Evolutionary conservation across 2,113 vertebrate species (phyloP).

Genomic region (Alouatta palliata): DNA sequence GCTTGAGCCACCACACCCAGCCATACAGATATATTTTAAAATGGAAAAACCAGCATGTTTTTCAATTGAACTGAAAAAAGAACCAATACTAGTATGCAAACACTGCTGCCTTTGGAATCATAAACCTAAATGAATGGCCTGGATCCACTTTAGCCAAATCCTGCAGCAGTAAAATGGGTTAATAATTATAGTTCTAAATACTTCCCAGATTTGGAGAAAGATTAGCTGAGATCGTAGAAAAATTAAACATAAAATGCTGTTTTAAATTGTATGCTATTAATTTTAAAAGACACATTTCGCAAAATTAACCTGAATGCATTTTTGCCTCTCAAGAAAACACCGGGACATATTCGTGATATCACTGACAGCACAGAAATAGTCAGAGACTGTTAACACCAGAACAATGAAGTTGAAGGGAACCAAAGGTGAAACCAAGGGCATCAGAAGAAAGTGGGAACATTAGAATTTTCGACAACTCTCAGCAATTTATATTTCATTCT

Average conservation of each 20-base stretch:
- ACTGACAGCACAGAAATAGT: background rate
- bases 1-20: too few relatives aligned
- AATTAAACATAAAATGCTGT: background rate
- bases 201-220: background rate
- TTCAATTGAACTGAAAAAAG: background rate
- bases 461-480: background rate
- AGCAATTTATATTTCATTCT: background rate
- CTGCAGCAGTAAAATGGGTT: background rate
- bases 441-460: background rate
- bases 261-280: background rate
- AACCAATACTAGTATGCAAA: background rate
- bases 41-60: background rate
- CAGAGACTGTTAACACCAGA: background rate
- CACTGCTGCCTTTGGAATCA: background rate
- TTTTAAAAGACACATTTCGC: background rate
- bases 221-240: background rate
- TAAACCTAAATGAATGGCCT: background rate
- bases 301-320: background rate
- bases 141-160: background rate
- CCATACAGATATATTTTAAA: background rate
- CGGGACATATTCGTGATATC: background rate
- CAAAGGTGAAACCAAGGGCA: conserved; percentile 25
- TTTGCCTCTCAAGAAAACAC: background rate
- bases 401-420: background rate
- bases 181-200: background rate